Evolutionary conservation across 2,888 invertebrate species (phyloP).

Genomic region (Drosophila longiperda): DNA sequence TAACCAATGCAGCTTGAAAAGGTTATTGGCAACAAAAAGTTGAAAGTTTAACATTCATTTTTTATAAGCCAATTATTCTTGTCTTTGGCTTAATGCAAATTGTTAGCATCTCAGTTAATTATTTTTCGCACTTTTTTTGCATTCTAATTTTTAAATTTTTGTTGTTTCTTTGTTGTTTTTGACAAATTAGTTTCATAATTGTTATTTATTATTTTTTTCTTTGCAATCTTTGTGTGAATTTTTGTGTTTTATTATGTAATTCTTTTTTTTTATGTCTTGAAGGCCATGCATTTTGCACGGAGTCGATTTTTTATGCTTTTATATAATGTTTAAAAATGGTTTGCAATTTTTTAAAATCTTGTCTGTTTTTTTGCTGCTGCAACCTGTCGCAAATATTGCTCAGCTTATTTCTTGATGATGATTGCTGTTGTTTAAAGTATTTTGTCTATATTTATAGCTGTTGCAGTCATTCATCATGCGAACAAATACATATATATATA

Average conservation of each 20-base stretch:
- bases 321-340: conserved; percentile 61
- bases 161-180: conserved; percentile 25
- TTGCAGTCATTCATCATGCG: conserved; percentile 76
- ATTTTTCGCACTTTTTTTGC: conserved; percentile 42
- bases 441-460: conserved; percentile 68
- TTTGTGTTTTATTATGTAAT: conserved; percentile 36
- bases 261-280: conserved; percentile 61
- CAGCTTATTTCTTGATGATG: conserved; percentile 70
- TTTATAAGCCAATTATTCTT: conserved; percentile 27
- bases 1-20: conserved; percentile 36
- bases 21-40: conserved; percentile 15
- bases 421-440: conserved; percentile 28
- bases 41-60: neutral
- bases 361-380: conserved; percentile 50
- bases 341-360: conserved; percentile 16
- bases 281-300: conserved; percentile 70
- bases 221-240: conserved; percentile 55
- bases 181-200: conserved; percentile 73
- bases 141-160: conserved; percentile 40
- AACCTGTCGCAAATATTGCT: conserved; percentile 78
- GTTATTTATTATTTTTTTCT: conserved; percentile 20
- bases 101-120: conserved; percentile 39
- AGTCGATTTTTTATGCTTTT: conserved; percentile 65
- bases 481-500: conserved; percentile 13
- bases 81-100: conserved; percentile 59